phyloP scores from a whole-genome alignment of 2,113 vertebrate species.

The Rhinopomastus cyanomelas region DNA sequence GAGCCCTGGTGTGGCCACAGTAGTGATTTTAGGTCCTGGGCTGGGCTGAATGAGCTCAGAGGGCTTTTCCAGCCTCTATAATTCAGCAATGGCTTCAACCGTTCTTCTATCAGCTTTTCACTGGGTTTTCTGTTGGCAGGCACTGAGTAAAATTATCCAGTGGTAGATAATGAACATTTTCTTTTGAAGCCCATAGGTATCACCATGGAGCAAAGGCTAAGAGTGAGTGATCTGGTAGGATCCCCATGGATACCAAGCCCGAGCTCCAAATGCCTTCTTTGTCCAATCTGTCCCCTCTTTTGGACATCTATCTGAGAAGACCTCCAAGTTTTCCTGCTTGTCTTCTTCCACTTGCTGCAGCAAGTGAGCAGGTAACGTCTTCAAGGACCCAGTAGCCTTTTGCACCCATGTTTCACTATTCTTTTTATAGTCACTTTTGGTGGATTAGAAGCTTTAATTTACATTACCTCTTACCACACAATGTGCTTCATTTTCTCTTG shows the following conservation, averaged over 20 bases:
- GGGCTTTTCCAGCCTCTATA: no score
- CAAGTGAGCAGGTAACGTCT: neutral
- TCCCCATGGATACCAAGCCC: neutral
- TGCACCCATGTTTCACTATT: neutral
- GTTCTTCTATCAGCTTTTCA: neutral
- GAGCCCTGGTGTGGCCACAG: no score
- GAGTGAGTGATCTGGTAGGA: neutral
- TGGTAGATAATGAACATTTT: neutral
- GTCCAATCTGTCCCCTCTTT: neutral
- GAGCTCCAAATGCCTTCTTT: neutral
- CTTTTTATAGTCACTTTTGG: neutral
- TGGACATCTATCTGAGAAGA: neutral
- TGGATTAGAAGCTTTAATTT: neutral
- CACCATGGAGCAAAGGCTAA: neutral
- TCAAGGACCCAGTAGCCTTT: neutral
- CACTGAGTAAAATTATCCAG: neutral
- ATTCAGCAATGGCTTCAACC: neutral
- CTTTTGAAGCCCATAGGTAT: neutral
- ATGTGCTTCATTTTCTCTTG: neutral
- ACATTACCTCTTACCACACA: neutral
- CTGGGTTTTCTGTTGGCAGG: neutral
- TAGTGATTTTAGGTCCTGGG: no score
- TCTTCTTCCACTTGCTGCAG: neutral
- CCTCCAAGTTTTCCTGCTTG: neutral
- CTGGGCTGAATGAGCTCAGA: no score